These are phyloP conservation scores for Ganaspis brasiliensis DNA, from an alignment of 2,888 invertebrate genomes.

Conservation along the genomic window DNA sequence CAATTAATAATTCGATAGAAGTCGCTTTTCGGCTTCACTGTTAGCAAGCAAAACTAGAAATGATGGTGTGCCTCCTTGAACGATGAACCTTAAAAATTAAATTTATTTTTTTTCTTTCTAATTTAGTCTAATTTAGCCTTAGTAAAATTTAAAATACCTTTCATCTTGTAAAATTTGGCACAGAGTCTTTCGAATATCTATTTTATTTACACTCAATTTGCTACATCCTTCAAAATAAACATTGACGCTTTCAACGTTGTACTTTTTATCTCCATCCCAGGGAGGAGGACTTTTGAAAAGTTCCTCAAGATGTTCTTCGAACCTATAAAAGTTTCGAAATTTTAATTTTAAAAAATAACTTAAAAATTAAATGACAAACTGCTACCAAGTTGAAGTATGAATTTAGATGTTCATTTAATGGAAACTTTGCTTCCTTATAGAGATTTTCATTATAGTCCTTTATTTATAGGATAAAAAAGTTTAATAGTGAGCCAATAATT, in stretches of 20 bases:
- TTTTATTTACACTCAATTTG: conserved; percentile 83
- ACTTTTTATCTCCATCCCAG: conserved; percentile 88
- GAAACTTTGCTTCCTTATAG: no score
- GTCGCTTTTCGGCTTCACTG: conserved; percentile 83
- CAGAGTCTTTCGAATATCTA: conserved; percentile 83
- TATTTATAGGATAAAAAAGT: no score
- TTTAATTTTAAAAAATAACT: not conserved
- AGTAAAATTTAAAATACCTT: conserved; percentile 81
- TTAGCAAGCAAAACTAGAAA: conserved; percentile 84
- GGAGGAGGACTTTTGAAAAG: conserved; percentile 87
- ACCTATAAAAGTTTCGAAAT: conserved; percentile 77
- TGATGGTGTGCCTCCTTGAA: conserved; percentile 86
- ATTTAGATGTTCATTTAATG: no score
- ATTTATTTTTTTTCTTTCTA: conserved; percentile 44
- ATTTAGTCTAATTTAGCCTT: no score
- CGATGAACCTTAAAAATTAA: conserved; percentile 81
- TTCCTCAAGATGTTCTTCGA: conserved; percentile 84
- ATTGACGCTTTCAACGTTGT: conserved; percentile 83
- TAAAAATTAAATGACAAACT: no score
- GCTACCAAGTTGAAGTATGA: no score
- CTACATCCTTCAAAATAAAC: conserved; percentile 89
- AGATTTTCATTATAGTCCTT: no score
- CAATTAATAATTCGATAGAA: conserved; percentile 81
- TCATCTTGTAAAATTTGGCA: conserved; percentile 83
- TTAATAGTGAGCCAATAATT: no score